A percentile compares a stretch with the other conserved stretches of the same genome.
Conservation (phyloP, 2,113 vertebrate genomes). For the Etia nguti region DNA sequence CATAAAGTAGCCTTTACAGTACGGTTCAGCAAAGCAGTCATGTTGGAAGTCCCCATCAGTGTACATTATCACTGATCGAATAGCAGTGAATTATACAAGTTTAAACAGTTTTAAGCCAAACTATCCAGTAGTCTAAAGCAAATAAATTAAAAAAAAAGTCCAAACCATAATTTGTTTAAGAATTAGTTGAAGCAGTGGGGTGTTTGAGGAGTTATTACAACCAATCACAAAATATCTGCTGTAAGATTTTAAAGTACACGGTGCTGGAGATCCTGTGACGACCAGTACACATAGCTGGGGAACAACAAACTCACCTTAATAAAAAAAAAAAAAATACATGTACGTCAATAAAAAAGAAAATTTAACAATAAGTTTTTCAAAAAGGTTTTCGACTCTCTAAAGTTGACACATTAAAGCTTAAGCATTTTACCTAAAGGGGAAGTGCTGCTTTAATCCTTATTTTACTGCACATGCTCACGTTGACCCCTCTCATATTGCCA, state of each 20-base stretch:
- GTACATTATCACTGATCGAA: neutral
- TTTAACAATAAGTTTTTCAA: neutral
- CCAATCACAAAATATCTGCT: neutral
- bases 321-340: rapidly evolving
- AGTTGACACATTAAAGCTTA: neutral
- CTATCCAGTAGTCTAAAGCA: neutral
- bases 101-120: neutral
- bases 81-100: neutral
- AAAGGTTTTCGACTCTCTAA: neutral
- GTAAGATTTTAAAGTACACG: neutral
- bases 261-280: neutral
- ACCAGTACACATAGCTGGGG: neutral
- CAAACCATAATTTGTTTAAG: neutral
- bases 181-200: neutral
- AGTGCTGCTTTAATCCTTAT: neutral
- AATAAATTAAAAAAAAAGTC: neutral
- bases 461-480: neutral
- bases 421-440: neutral
- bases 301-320: neutral
- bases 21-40: neutral
- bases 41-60: neutral
- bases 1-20: neutral
- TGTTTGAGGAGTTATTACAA: neutral
- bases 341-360: neutral
- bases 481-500: neutral